Base-by-base conservation (phyloP, 2,888 invertebrate species). In the Gonocerus acuteangulatus region DNA sequence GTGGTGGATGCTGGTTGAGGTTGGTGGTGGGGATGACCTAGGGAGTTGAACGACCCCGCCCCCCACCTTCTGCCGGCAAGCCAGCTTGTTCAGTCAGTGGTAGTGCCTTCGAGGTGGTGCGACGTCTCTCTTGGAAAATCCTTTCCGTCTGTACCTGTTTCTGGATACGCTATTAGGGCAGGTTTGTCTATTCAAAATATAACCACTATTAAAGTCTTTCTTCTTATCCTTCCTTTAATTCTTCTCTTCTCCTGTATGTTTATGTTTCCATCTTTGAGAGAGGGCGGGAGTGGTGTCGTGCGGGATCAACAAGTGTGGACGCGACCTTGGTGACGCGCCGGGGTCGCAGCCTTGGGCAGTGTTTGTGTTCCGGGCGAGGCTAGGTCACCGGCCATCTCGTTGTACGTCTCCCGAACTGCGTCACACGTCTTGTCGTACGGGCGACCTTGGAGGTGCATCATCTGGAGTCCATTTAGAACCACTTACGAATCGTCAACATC, bases 41-140 rank as follows among this genome's bases (percentile, higher is more conserved):
- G 54, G 19, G 47, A 23, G 54, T 54, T 54, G 54, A 54, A 54
- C 54, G 54, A 54, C 54, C 54, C 22, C 15, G 19, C 1, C 16
- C 18, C 6, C 54, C 54, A 22, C 54, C 11, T 36, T 21, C 21
- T n/a, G n/a, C 2, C n/a, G 15, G 16, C 23, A 19, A 16, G 47
- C 47, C 47, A 4, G 52, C 22, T 11, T n/a, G 2, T 1, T 22
- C 54, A 54, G 54, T 54, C 39, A 54, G 54, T 54, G 54, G 19
- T 54, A 15, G 54, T 54, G 54, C 23, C 15, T 27, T 27, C 27
- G 27, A 27, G 27, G 27, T 27, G 27, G 27, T 27, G 27, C 27
- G 27, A 27, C 27, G 27, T 27, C 27, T 27, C 27, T 27, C 27
- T 9, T 27, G 9, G 4, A 4, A 27, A 15, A 39, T n/a, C 3